phyloP scores from a whole-genome alignment of 2,797 vertebrate genomes.

The Rhincodon typus region DNA sequence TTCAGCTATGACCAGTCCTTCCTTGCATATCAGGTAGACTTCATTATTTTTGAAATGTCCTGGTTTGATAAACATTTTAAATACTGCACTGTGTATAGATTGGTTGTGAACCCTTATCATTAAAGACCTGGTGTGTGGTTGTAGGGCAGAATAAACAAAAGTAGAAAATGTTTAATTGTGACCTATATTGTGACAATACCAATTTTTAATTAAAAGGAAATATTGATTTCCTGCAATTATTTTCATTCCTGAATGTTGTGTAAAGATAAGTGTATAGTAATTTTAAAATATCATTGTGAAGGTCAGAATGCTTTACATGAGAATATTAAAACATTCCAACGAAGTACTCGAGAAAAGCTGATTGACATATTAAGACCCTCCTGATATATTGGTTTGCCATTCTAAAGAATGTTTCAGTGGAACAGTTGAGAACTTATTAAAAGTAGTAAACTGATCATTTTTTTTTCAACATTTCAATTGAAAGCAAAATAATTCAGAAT shows the following conservation, averaged over 20 bases:
- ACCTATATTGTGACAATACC: slow-evolving; percentile 59
- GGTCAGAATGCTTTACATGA: not conserved
- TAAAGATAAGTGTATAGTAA: not conserved
- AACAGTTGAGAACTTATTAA: not conserved
- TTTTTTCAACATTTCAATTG: not conserved
- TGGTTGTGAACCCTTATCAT: slow-evolving; percentile 21
- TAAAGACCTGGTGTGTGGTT: not conserved
- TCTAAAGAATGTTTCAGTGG: not conserved
- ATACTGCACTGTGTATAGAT: not conserved
- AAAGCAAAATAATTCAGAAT: not conserved
- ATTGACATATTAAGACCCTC: not conserved
- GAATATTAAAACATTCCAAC: slow-evolving; percentile 2
- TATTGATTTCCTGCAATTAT: slow-evolving; percentile 25
- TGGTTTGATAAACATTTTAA: not conserved
- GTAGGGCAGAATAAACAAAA: slow-evolving; percentile 18
- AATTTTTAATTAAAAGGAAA: slow-evolving; percentile 39
- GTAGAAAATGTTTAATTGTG: slow-evolving; percentile 42
- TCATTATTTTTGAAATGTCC: slow-evolving; percentile 47
- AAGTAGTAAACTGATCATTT: not conserved
- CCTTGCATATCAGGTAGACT: slow-evolving; percentile 39
- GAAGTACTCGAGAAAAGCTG: not conserved
- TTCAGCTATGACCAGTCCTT: not conserved
- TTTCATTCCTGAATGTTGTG: not conserved
- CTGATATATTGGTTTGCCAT: not conserved
- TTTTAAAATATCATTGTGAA: not conserved